Evolutionary conservation across 2,113 vertebrate genomes (phyloP).

Genomic region (Xiphophorus maculatus): DNA sequence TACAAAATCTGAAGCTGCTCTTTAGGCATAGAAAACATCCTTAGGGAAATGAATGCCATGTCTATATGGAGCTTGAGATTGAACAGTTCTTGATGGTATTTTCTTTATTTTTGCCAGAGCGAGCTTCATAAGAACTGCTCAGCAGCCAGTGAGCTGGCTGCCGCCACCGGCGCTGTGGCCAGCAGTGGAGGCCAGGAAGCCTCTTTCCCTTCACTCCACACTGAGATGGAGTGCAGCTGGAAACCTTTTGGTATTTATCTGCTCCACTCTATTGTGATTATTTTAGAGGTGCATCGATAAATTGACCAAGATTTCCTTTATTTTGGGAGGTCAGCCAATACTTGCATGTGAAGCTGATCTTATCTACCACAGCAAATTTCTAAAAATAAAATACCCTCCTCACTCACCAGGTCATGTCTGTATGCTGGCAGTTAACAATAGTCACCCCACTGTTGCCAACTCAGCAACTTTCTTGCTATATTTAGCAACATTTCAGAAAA

Average conservation of each 20-base stretch:
- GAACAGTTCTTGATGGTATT: neutral
- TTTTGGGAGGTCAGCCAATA: too few species aligned
- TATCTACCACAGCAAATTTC: too few species aligned
- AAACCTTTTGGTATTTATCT: slow-evolving; percentile 88
- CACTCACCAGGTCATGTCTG: too few species aligned
- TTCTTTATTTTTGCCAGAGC: slow-evolving; percentile 77
- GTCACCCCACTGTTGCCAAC: too few species aligned
- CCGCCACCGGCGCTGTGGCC: slow-evolving; percentile 18
- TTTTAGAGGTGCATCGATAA: too few species aligned
- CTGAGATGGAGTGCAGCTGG: slow-evolving; percentile 88
- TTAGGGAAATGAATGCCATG: neutral
- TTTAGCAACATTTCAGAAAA: too few species aligned
- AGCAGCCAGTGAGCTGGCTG: slow-evolving; percentile 38
- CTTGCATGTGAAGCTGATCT: too few species aligned
- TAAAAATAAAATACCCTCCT: too few species aligned
- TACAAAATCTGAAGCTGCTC: neutral
- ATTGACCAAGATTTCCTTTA: too few species aligned
- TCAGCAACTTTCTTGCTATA: too few species aligned
- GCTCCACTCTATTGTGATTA: neutral
- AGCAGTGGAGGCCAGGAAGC: slow-evolving; percentile 31
- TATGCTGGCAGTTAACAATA: too few species aligned
- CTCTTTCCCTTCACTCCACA: slow-evolving; percentile 57
- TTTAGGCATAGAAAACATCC: neutral
- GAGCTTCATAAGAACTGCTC: slow-evolving; percentile 95
- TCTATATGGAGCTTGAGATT: neutral